Percentiles rank a stretch among this genome's conserved stretches.
Conservation (phyloP, 1,140 invertebrate genomes). For the Apolygus lucorum region DNA sequence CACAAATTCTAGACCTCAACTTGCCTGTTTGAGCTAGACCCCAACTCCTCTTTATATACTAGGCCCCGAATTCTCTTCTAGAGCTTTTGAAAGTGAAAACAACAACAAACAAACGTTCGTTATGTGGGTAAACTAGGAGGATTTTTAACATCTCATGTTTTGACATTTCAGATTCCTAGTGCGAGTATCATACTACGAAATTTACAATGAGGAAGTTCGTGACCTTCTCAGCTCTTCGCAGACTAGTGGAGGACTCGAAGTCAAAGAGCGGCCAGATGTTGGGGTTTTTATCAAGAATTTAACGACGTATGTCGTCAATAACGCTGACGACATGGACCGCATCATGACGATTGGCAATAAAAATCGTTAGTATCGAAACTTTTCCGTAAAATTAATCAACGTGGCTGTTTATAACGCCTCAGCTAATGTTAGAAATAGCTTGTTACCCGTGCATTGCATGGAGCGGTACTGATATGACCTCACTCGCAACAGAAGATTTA, state of each 20-base stretch:
- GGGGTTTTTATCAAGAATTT: constrained; percentile 77
- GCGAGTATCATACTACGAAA: constrained; percentile 66
- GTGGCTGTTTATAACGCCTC: neutral
- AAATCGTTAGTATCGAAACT: constrained; percentile 47
- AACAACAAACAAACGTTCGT: too few species aligned
- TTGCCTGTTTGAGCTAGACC: too few species aligned
- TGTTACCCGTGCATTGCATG: too few species aligned
- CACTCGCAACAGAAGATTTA: too few species aligned
- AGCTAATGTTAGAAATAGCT: neutral
- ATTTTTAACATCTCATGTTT: neutral
- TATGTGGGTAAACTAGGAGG: too few species aligned
- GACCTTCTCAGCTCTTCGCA: constrained; percentile 54
- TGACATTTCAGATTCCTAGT: constrained; percentile 57
- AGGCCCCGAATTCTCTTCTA: too few species aligned
- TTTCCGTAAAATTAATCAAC: neutral
- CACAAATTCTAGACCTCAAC: too few species aligned
- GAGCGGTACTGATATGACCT: too few species aligned
- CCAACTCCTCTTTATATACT: too few species aligned
- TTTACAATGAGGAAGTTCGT: constrained; percentile 74
- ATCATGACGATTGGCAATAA: constrained; percentile 76
- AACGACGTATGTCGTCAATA: constrained; percentile 66
- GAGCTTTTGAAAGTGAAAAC: too few species aligned
- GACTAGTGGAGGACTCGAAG: constrained; percentile 45
- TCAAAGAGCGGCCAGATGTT: constrained; percentile 68
- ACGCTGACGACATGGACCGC: constrained; percentile 69